These are phyloP conservation scores for Sigmodon hispidus DNA, from an alignment of 2,113 vertebrate species.

Conservation along the genomic window DNA sequence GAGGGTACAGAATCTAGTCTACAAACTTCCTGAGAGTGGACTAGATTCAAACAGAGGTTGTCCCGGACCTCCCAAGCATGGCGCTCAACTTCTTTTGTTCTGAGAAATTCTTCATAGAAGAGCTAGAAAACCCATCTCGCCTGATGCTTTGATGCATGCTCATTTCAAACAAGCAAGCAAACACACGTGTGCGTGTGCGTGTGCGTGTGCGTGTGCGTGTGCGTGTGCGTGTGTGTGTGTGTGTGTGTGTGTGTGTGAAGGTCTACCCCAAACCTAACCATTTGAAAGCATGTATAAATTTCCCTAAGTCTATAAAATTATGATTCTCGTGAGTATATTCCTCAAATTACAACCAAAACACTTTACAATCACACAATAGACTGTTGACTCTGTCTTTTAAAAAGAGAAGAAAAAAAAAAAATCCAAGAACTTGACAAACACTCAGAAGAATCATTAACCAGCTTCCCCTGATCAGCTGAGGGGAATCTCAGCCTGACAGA, in stretches of 20 bases:
- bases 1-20: neutral
- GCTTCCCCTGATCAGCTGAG: neutral
- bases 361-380: neutral
- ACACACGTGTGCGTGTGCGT: no score
- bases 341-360: conserved; percentile 17
- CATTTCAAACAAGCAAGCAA: conserved; percentile 26
- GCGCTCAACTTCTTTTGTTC: neutral
- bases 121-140: neutral
- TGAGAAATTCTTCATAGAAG: neutral
- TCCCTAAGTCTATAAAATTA: conserved; percentile 17
- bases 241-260: neutral
- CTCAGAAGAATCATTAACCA: conserved; percentile 33
- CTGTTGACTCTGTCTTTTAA: neutral
- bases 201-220: no score
- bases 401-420: neutral
- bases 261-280: neutral
- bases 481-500: neutral
- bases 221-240: no score
- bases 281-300: neutral
- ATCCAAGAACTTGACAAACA: neutral
- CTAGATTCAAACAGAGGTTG: neutral
- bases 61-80: neutral
- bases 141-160: neutral
- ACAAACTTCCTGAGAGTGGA: neutral
- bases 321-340: neutral